phyloP scores from a whole-genome alignment of 2,797 vertebrate genomes.

The Lutjanus argentimaculatus region DNA sequence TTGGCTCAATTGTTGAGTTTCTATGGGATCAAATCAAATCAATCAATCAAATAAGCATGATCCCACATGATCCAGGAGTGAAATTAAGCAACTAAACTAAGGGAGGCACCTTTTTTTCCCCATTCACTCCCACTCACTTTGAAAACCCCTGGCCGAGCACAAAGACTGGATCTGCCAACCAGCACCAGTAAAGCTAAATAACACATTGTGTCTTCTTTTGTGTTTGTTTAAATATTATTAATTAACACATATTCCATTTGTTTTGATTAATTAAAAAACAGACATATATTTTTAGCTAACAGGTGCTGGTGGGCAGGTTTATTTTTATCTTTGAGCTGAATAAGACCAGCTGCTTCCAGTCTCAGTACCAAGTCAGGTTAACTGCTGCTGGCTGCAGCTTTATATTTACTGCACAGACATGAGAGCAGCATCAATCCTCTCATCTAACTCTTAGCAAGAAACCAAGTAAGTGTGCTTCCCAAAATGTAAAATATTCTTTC shows the following conservation, averaged over 20 bases:
- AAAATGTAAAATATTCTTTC: neutral
- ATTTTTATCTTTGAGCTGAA: neutral
- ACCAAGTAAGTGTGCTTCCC: no score
- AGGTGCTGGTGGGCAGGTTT: neutral
- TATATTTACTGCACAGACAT: neutral
- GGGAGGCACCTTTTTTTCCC: no score
- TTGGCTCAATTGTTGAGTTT: no score
- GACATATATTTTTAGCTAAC: neutral
- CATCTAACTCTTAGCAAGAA: neutral
- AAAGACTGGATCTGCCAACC: neutral
- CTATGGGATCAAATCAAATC: no score
- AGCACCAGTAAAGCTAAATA: neutral
- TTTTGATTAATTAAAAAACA: neutral
- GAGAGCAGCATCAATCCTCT: no score
- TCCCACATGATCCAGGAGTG: no score
- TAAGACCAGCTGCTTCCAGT: neutral
- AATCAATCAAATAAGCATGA: no score
- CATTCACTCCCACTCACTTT: no score
- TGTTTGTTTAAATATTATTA: neutral
- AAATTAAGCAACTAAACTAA: no score
- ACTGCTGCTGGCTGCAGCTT: neutral
- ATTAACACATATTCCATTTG: neutral
- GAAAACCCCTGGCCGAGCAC: no score
- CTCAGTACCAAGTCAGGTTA: neutral
- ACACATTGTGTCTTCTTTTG: neutral